Percentiles rank a stretch among this genome's conserved stretches.
phyloP scores from a whole-genome alignment of 23 tunicate genomes.

The Pegea sp. region DNA sequence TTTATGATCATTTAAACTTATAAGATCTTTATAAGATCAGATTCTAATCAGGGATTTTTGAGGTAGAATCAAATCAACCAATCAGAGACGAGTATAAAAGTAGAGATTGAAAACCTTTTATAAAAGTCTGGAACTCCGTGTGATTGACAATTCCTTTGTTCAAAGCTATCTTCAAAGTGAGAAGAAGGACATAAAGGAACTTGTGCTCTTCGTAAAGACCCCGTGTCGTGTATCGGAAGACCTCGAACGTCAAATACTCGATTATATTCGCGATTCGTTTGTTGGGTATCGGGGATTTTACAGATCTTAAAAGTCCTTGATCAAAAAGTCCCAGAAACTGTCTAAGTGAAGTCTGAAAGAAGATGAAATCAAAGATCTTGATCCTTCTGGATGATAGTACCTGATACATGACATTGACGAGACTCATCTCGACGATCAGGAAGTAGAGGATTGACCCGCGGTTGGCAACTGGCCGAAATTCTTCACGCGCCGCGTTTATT shows the following conservation, averaged over 20 bases:
- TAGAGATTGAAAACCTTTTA: conserved; percentile 33
- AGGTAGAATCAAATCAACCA: no score
- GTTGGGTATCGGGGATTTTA: conserved; percentile 81
- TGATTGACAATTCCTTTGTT: conserved; percentile 59
- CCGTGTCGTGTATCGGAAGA: conserved; percentile 90
- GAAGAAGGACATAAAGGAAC: conserved; percentile 92
- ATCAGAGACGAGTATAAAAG: neutral
- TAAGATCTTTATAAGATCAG: no score
- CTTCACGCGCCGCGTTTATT: conserved; percentile 98
- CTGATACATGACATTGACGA: conserved; percentile 99
- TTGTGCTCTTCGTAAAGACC: conserved; percentile 96
- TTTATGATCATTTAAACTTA: no score
- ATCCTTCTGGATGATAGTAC: conserved; percentile 4
- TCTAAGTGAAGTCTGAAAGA: conserved; percentile 71
- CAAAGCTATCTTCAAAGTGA: conserved; percentile 92
- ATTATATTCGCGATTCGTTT: conserved; percentile 86
- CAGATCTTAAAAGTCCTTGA: conserved; percentile 50
- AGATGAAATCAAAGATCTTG: no score
- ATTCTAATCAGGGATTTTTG: no score
- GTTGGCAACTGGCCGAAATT: conserved; percentile 94
- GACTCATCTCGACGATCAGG: conserved; percentile 98
- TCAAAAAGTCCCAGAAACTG: conserved; percentile 90
- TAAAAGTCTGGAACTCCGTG: conserved; percentile 90
- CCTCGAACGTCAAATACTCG: conserved; percentile 83
- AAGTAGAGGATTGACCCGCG: conserved; percentile 97